Conservation (phyloP, 2,113 vertebrate genomes). For the Osmerus mordax region DNA sequence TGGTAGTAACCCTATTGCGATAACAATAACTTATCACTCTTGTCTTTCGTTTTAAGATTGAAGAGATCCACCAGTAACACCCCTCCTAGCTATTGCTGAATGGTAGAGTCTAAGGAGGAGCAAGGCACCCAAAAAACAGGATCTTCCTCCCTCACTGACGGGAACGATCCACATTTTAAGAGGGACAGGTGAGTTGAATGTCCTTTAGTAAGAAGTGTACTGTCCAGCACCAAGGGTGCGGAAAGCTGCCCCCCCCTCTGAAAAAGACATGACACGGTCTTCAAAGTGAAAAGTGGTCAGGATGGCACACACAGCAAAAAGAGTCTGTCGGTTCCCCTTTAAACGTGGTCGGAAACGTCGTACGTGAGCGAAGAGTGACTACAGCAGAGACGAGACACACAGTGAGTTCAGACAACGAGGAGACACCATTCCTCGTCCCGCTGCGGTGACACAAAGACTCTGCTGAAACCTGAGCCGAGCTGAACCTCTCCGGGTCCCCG, state of each 20-base stretch:
- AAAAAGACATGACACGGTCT: neutral
- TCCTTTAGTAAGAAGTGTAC: constrained; percentile 33
- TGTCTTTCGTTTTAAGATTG: constrained; percentile 19
- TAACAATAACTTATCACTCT: neutral
- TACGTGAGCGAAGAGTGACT: too few species aligned
- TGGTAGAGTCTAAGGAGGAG: constrained; percentile 43
- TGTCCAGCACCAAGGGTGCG: constrained; percentile 58
- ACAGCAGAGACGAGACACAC: too few species aligned
- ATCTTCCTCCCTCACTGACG: constrained; percentile 21
- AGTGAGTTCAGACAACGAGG: neutral
- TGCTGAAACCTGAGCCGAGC: too few species aligned
- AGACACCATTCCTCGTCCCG: neutral
- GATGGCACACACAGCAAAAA: constrained; percentile 51
- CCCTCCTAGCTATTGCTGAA: constrained; percentile 18
- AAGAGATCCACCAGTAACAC: constrained; percentile 35
- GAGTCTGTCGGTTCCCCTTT: too few species aligned
- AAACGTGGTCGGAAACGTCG: too few species aligned
- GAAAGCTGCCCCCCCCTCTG: constrained; percentile 2
- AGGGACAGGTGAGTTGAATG: constrained; percentile 17
- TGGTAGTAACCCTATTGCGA: constrained; percentile 18
- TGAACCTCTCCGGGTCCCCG: too few species aligned
- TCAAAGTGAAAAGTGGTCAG: constrained; percentile 5
- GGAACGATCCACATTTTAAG: neutral
- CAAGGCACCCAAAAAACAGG: constrained; percentile 57
- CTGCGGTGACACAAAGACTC: neutral